phyloP scores from a whole-genome alignment of 23 tunicate species.

The Styela plicata region DNA sequence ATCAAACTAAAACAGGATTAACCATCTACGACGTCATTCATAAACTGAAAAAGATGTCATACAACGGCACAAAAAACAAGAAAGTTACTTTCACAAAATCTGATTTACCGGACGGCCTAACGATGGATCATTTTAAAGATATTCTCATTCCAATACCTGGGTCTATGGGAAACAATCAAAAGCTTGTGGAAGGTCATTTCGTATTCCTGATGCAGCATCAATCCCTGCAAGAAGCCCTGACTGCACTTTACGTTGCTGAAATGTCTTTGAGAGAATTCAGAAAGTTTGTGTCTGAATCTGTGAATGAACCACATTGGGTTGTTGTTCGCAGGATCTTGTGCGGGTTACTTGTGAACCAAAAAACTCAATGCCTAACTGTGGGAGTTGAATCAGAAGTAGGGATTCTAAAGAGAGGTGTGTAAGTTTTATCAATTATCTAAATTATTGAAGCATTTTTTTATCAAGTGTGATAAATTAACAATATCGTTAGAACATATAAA shows the following conservation, averaged over 20 bases:
- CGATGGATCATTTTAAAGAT: neutral
- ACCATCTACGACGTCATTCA: neutral
- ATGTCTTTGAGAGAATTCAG: neutral
- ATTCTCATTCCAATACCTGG: neutral
- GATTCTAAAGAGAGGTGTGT: neutral
- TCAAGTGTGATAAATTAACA: too few species aligned
- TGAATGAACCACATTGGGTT: neutral
- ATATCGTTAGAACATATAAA: too few species aligned
- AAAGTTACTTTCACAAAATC: neutral
- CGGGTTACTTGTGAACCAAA: neutral
- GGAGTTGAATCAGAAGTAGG: neutral
- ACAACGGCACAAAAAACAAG: neutral
- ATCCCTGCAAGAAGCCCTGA: neutral
- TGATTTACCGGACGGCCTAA: neutral
- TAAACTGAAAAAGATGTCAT: neutral
- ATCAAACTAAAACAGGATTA: neutral
- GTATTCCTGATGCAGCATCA: neutral
- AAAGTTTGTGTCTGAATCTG: neutral
- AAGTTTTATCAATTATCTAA: neutral
- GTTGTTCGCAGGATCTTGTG: neutral
- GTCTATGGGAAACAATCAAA: neutral
- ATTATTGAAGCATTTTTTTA: neutral
- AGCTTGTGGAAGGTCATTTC: neutral
- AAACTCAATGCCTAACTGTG: neutral
- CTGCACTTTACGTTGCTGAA: conserved; percentile 9